phyloP scores from a whole-genome alignment of 2,113 vertebrate species.

The Phocoena sinus region DNA sequence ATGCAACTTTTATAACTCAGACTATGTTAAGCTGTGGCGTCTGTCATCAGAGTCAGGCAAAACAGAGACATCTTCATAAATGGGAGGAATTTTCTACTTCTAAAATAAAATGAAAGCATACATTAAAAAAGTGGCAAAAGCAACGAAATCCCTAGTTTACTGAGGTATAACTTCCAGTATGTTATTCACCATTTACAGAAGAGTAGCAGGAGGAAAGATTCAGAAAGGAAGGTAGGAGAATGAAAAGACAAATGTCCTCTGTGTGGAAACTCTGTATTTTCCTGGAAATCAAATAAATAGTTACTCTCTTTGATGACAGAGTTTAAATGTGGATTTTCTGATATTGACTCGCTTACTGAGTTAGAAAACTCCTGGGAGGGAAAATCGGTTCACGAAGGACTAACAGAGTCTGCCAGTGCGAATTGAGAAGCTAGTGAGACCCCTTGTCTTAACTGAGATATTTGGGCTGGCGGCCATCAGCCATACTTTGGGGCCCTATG shows the following conservation, averaged over 20 bases:
- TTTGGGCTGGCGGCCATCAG: too few species aligned
- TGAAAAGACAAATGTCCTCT: background rate
- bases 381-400: background rate
- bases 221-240: background rate
- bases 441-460: too few species aligned
- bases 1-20: background rate
- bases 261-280: background rate
- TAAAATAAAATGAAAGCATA: background rate
- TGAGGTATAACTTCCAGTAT: background rate
- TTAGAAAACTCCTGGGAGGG: background rate
- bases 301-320: background rate
- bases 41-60: background rate
- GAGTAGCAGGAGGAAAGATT: background rate
- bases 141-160: background rate
- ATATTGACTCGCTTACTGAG: background rate
- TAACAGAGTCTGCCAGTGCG: background rate
- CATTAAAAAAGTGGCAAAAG: background rate
- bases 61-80: background rate
- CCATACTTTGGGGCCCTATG: background rate
- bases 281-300: background rate
- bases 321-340: background rate
- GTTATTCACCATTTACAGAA: background rate
- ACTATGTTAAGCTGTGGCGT: background rate
- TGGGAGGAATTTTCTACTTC: background rate
- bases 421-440: background rate